These are phyloP conservation scores for Palythoa heliodiscus DNA, from an alignment of 92 coral and sea anemone genomes.

Conservation along the genomic window DNA sequence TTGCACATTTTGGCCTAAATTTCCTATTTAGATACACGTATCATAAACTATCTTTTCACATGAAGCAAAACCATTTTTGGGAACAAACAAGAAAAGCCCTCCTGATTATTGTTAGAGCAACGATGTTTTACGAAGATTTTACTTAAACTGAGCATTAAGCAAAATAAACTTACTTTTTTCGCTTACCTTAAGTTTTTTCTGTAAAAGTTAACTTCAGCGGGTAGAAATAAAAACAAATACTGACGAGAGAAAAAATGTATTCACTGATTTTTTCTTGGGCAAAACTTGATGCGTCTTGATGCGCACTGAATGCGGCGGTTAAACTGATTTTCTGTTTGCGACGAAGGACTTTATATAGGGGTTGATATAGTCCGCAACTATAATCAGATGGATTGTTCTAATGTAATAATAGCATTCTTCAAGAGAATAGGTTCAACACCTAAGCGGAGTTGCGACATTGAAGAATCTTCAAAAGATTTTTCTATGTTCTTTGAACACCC, in stretches of 20 bases:
- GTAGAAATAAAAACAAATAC: not conserved
- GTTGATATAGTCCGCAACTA: not conserved
- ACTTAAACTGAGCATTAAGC: not conserved
- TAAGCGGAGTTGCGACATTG: not conserved
- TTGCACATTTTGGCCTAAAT: not conserved
- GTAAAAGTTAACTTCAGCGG: not conserved
- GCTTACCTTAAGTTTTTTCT: conserved; percentile 19
- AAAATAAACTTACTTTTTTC: not conserved
- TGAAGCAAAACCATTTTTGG: not conserved
- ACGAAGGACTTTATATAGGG: conserved; percentile 30
- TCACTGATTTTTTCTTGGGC: not conserved
- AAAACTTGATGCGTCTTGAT: conserved; percentile 25
- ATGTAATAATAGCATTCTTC: conserved; percentile 24
- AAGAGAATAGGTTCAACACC: conserved; percentile 27
- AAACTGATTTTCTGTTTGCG: not conserved
- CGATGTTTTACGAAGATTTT: not conserved
- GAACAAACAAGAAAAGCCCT: not conserved
- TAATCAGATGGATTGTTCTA: conserved; percentile 24
- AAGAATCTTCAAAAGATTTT: conserved; percentile 43
- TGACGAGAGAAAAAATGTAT: no score
- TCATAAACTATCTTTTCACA: not conserved
- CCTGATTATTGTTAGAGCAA: not conserved
- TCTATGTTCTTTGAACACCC: conserved; percentile 21
- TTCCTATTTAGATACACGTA: not conserved
- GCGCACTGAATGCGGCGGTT: not conserved